These are phyloP conservation scores for Pseudopodoces humilis DNA, from an alignment of 2,113 vertebrate genomes.

Conservation along the genomic window DNA sequence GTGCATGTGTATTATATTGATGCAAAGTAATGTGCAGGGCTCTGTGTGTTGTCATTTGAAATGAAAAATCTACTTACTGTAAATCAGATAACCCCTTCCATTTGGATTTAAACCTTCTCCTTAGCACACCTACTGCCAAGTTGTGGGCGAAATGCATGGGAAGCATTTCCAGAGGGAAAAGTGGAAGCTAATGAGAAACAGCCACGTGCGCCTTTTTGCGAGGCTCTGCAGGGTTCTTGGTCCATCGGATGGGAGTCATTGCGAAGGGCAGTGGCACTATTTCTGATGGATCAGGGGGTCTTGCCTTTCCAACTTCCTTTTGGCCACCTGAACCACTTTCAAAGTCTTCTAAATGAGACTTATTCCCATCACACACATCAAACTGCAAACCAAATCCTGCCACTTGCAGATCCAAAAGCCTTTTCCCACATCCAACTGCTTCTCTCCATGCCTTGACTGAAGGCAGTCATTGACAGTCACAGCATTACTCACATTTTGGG, in stretches of 20 bases:
- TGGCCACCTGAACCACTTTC: neutral
- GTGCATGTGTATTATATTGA: neutral
- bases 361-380: neutral
- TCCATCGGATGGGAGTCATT: neutral
- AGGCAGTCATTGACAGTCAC: neutral
- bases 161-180: neutral
- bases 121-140: neutral
- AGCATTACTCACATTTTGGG: neutral
- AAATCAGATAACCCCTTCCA: neutral
- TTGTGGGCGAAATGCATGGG: neutral
- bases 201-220: rapidly evolving
- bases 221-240: neutral
- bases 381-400: neutral
- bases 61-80: neutral
- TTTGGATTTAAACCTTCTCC: neutral
- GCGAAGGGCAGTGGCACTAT: neutral
- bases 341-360: neutral
- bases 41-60: neutral
- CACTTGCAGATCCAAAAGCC: neutral
- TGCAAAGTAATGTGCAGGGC: neutral
- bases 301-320: neutral
- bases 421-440: neutral
- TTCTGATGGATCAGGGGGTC: neutral
- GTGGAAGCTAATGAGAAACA: neutral
- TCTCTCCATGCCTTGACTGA: neutral